phyloP scores from a whole-genome alignment of 1,140 invertebrate species.

The Pentalonia nigronervosa region DNA sequence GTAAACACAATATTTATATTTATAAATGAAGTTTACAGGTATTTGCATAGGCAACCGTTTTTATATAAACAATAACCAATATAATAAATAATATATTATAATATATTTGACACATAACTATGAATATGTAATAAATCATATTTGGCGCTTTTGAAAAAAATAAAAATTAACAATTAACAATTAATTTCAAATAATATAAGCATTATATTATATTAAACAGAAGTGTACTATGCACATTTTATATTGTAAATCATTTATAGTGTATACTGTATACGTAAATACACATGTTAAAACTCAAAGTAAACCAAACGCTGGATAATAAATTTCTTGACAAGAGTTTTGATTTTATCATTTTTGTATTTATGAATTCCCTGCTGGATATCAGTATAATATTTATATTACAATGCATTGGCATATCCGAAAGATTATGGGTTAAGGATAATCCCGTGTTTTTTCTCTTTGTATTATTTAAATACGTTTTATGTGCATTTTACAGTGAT shows the following conservation, averaged over 20 bases:
- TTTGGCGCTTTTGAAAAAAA: background rate
- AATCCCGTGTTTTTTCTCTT: background rate
- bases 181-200: no score
- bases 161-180: no score
- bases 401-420: background rate
- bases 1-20: no score
- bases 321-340: background rate
- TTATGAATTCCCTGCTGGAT: background rate
- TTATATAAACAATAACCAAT: background rate
- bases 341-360: background rate
- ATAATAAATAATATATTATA: background rate
- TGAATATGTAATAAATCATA: background rate
- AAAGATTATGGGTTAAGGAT: background rate
- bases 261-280: background rate
- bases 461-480: constrained; percentile 7
- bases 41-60: background rate
- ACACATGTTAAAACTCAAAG: background rate
- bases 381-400: background rate
- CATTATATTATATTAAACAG: no score
- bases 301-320: background rate
- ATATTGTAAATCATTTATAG: no score
- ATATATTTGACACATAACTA: background rate
- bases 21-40: no score
- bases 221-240: no score
- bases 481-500: background rate